Percentiles rank a stretch among this genome's conserved stretches.
phyloP scores from a whole-genome alignment of 2,113 vertebrate species.

The Condylura cristata region DNA sequence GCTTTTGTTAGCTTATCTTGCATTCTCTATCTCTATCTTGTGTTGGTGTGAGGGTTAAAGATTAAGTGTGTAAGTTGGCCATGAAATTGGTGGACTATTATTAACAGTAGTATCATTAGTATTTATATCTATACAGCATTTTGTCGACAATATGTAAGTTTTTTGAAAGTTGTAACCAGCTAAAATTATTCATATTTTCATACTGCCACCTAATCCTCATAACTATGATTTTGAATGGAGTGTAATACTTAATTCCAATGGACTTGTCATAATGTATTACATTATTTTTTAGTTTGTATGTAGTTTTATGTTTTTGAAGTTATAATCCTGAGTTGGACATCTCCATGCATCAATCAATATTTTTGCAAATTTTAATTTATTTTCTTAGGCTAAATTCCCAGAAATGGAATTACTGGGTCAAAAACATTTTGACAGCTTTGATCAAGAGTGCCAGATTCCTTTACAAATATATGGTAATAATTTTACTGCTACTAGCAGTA shows the following conservation, averaged over 20 bases:
- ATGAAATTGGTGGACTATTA: not conserved
- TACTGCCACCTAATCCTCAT: not conserved
- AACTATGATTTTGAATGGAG: slow-evolving; percentile 26
- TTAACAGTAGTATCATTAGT: not conserved
- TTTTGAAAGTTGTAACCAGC: slow-evolving; percentile 10
- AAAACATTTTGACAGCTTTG: slow-evolving; percentile 58
- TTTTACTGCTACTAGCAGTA: slow-evolving; percentile 17
- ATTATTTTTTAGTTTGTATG: not conserved
- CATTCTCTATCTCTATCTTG: not conserved
- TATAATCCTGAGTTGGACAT: slow-evolving; percentile 38
- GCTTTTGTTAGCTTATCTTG: not conserved
- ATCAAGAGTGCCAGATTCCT: slow-evolving; percentile 34
- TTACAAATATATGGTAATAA: slow-evolving; percentile 50
- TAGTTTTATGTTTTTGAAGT: slow-evolving; percentile 9
- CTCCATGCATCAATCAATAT: not conserved
- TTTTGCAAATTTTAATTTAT: slow-evolving; percentile 53
- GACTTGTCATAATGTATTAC: not conserved
- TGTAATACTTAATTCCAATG: slow-evolving; percentile 31
- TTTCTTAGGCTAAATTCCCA: slow-evolving; percentile 59
- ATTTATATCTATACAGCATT: not conserved
- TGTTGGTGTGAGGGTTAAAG: not conserved
- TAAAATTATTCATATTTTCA: not conserved
- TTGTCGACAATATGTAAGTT: not conserved
- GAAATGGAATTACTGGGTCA: slow-evolving; percentile 50
- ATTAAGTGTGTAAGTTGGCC: not conserved